Conservation (phyloP, 2,797 vertebrate genomes). For the Hafferia zeledoni region DNA sequence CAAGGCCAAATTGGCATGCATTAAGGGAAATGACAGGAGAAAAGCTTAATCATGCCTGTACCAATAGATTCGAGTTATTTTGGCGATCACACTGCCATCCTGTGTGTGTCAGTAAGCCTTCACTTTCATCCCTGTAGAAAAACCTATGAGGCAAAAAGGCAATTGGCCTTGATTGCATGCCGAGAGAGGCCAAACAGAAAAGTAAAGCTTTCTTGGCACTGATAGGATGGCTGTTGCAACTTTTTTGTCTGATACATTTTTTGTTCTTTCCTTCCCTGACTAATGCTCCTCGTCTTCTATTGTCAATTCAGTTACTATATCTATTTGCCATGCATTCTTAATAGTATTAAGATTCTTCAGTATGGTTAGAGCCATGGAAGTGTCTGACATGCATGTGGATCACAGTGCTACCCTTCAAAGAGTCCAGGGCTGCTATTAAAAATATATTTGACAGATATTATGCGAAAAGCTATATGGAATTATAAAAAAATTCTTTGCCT, state of each 20-base stretch:
- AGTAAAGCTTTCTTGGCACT: neutral
- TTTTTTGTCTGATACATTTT: neutral
- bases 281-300: neutral
- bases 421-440: neutral
- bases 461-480: neutral
- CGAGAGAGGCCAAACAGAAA: neutral
- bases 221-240: neutral
- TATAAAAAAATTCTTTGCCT: neutral
- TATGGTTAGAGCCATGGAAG: neutral
- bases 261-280: neutral
- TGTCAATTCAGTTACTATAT: neutral
- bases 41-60: conserved; percentile 50
- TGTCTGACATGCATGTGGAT: neutral
- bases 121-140: conserved; percentile 4
- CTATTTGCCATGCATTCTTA: neutral
- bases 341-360: neutral
- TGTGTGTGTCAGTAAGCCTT: conserved; percentile 42
- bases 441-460: neutral
- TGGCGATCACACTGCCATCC: conserved; percentile 17
- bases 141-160: conserved; percentile 3
- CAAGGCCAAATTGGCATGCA: conserved; percentile 44
- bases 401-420: neutral
- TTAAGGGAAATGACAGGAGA: conserved; percentile 46
- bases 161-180: neutral
- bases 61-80: conserved; percentile 15